Conservation (phyloP, 2,797 vertebrate genomes). For the Rhinophrynus dorsalis region DNA sequence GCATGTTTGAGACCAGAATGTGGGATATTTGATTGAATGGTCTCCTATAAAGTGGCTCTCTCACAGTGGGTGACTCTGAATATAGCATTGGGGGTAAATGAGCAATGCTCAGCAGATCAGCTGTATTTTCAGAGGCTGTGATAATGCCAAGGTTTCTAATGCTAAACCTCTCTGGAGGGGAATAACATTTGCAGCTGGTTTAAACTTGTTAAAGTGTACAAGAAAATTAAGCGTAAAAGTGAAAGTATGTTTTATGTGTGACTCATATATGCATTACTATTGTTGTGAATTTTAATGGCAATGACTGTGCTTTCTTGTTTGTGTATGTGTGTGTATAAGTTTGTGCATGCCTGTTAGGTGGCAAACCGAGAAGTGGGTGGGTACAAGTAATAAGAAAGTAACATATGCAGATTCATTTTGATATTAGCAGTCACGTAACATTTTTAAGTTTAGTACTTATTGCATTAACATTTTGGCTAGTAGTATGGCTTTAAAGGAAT, state of each 20-base stretch:
- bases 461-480: no score
- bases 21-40: constrained; percentile 13
- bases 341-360: not conserved
- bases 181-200: constrained; percentile 37
- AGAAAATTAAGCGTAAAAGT: not conserved
- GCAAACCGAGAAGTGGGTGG: no score
- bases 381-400: no score
- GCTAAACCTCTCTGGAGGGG: constrained; percentile 15
- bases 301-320: no score
- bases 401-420: no score
- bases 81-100: constrained; percentile 7
- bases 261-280: not conserved
- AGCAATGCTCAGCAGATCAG: constrained; percentile 9
- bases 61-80: constrained; percentile 29
- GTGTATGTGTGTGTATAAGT: not conserved
- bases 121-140: constrained; percentile 27
- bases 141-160: constrained; percentile 39
- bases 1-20: constrained; percentile 20
- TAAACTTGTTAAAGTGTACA: constrained; percentile 16
- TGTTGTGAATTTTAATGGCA: no score
- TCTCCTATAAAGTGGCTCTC: constrained; percentile 19
- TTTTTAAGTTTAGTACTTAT: no score
- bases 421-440: no score
- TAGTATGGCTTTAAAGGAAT: no score
- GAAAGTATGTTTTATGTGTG: not conserved